These are phyloP conservation scores for Serilophus lunatus DNA, from an alignment of 2,113 vertebrate genomes.

Conservation along the genomic window DNA sequence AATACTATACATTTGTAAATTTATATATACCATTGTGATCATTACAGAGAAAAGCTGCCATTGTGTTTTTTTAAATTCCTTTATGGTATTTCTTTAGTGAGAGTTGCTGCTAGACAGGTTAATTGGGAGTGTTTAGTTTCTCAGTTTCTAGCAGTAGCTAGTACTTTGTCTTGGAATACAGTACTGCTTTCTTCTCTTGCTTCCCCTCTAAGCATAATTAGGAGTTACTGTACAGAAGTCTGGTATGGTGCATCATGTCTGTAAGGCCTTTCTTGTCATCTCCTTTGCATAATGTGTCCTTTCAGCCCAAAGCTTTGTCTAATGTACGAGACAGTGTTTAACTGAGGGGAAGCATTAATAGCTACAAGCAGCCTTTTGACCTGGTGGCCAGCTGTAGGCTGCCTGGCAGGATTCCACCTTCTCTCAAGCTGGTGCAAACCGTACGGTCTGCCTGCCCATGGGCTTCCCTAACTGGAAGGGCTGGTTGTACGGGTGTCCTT, in stretches of 20 bases:
- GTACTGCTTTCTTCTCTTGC: conserved; percentile 13
- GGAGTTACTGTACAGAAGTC: background rate
- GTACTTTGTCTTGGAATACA: conserved; percentile 14
- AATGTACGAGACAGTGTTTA: background rate
- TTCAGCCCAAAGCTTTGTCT: conserved; percentile 31
- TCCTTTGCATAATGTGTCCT: conserved; percentile 29
- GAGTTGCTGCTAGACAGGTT: background rate
- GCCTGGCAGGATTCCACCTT: conserved; percentile 6
- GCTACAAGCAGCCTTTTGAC: conserved; percentile 51
- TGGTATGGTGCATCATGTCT: background rate
- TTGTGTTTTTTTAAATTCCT: background rate
- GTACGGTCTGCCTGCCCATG: background rate
- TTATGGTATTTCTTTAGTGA: background rate
- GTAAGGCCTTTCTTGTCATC: background rate
- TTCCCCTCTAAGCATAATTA: conserved; percentile 8
- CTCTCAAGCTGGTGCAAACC: background rate
- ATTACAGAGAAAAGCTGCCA: background rate
- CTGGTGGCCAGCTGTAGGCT: conserved; percentile 18
- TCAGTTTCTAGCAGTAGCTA: background rate
- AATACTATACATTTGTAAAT: background rate
- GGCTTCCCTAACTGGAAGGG: background rate
- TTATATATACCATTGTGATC: background rate
- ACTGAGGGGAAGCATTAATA: background rate
- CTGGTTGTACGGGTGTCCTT: background rate
- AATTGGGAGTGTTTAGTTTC: background rate